These are phyloP conservation scores for Donacobius atricapilla DNA, from an alignment of 2,113 vertebrate species.

Conservation along the genomic window DNA sequence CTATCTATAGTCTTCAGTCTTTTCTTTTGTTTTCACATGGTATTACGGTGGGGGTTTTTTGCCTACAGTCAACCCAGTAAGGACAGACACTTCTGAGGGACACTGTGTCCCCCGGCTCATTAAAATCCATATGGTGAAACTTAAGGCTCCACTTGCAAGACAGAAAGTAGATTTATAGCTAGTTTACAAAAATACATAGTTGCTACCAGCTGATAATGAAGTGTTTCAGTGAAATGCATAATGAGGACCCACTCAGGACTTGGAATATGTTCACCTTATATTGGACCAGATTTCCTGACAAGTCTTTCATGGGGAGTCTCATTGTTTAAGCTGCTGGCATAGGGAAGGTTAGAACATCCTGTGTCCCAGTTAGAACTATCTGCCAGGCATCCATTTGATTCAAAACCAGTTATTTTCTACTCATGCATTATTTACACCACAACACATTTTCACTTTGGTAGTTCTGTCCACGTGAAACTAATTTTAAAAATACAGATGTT, in stretches of 20 bases:
- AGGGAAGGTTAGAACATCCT: background rate
- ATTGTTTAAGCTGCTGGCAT: background rate
- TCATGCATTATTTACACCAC: background rate
- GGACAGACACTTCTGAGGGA: background rate
- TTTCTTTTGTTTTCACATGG: background rate
- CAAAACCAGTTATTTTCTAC: background rate
- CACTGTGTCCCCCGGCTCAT: background rate
- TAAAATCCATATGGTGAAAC: background rate
- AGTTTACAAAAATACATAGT: background rate
- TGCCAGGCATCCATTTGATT: background rate
- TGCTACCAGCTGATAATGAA: background rate
- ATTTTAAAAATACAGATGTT: background rate
- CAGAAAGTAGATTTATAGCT: background rate
- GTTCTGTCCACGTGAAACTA: background rate
- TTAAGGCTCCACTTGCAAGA: background rate
- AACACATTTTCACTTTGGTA: background rate
- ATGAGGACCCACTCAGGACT: background rate
- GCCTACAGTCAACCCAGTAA: background rate
- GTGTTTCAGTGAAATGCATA: background rate
- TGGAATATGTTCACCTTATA: background rate
- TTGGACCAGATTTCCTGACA: background rate
- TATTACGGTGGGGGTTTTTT: background rate
- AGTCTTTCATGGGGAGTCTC: background rate
- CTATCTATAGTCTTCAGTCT: background rate
- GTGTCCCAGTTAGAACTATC: background rate